These are phyloP conservation scores for Tonatia bakeri DNA, from an alignment of 2,113 vertebrate species.

Conservation along the genomic window DNA sequence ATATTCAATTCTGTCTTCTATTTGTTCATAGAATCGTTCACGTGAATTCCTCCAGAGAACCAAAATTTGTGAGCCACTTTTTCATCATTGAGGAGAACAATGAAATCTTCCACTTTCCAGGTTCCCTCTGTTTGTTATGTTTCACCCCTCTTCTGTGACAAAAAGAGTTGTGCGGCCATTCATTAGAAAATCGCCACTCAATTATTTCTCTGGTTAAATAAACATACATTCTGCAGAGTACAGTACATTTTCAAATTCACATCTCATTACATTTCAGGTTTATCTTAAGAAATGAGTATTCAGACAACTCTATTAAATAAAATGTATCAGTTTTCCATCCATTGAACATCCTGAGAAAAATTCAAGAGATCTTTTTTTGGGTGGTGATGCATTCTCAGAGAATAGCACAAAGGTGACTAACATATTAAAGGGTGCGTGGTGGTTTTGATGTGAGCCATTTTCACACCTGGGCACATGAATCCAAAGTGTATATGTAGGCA, in stretches of 20 bases:
- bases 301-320: not conserved
- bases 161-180: not conserved
- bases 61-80: not conserved
- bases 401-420: not conserved
- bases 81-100: not conserved
- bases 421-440: not conserved
- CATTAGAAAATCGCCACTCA: not conserved
- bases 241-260: conserved; percentile 17
- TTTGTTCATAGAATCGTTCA: not conserved
- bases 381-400: not conserved
- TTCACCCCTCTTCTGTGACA: not conserved
- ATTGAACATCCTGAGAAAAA: not conserved
- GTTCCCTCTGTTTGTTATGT: not conserved
- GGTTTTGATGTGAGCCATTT: not conserved
- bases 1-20: not conserved
- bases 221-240: not conserved
- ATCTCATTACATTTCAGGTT: conserved; percentile 13
- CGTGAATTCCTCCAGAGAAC: not conserved
- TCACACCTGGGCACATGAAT: not conserved
- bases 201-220: conserved; percentile 12
- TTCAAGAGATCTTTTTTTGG: not conserved
- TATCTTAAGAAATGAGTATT: conserved; percentile 31
- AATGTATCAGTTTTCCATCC: not conserved
- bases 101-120: not conserved
- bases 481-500: not conserved